Base-by-base conservation (phyloP, 2,888 invertebrate genomes). In the Athetis lepigone region DNA sequence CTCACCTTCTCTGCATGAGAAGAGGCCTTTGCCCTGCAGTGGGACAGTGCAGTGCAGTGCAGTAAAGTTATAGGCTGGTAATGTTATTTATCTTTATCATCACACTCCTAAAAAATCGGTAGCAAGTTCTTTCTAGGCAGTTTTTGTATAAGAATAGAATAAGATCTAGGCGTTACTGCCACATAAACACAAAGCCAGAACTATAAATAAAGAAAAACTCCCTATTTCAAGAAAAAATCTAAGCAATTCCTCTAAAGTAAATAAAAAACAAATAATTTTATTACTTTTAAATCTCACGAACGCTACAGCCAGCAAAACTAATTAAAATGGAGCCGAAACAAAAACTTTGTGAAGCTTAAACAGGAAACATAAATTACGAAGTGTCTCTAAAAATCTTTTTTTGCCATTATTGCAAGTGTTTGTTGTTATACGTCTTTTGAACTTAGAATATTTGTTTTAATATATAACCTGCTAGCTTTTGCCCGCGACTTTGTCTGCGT, bases 361-460 rank as follows among this genome's bases (percentile, higher is more conserved):
- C 87, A 89, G 87, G 86, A 81, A 88, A 90, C 90, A 92, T 91
- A 92, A 92, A 92, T 92, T 87, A 88, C 88, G 83, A 83, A 91
- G 89, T 88, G 83, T 85, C 61, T 85, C 82, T 78, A 81, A 84
- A 86, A 84, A 85, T 78, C 81, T 79, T 46, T 74, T 80, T 79
- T 65, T 65, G 29, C 55, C 46, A 42, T 21, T 54, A 68, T 39
- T 61, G 40, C 50, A 62, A 73, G 50, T 70, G 57, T 62, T 70
- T 40, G 50, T 29, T 57, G 33, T 45, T 40, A 49, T 54, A 46
- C 50, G 18, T 58, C 7, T 21, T 40, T 21, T 7, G 37, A 21
- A 43, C 11, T 39, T 45, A 23, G 3, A 46, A 42, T 40, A 5
- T 60, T 18, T 37, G 11, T 18, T 51, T n/a, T 23, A 40, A n/a